These are phyloP conservation scores for Thalpophila matura DNA, from an alignment of 2,888 invertebrate species.

Conservation along the genomic window DNA sequence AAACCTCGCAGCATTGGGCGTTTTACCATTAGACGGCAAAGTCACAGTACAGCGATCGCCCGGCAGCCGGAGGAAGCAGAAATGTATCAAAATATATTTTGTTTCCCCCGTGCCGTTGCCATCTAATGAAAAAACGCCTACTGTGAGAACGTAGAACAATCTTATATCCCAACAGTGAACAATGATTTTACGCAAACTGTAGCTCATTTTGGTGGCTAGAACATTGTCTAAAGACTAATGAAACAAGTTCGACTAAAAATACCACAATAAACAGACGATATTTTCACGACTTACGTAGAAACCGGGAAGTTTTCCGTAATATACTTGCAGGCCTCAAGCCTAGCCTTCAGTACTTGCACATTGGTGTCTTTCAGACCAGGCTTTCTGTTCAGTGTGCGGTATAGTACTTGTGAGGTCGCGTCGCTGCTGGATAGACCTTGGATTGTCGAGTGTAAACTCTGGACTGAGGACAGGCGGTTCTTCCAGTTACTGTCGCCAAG, in stretches of 20 bases:
- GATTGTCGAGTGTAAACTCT: constrained; percentile 92
- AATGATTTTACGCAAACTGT: too few species aligned
- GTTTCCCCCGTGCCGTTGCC: too few species aligned
- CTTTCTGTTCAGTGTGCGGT: constrained; percentile 94
- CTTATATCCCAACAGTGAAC: too few species aligned
- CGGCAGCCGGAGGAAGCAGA: too few species aligned
- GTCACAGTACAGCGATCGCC: too few species aligned
- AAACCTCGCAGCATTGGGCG: too few species aligned
- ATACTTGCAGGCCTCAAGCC: constrained; percentile 94
- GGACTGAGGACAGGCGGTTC: constrained; percentile 94
- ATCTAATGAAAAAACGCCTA: too few species aligned
- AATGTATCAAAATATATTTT: too few species aligned
- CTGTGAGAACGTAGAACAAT: too few species aligned
- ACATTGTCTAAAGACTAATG: too few species aligned
- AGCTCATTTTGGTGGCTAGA: too few species aligned
- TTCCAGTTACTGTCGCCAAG: constrained; percentile 96
- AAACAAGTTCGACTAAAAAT: not conserved
- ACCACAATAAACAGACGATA: not conserved
- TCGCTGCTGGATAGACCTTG: constrained; percentile 92
- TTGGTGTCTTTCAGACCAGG: constrained; percentile 97
- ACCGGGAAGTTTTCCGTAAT: constrained; percentile 94
- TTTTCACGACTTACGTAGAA: constrained; percentile 88
- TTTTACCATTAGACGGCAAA: too few species aligned
- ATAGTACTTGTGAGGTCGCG: constrained; percentile 94
- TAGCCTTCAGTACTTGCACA: constrained; percentile 96